A percentile compares a stretch with the other conserved stretches of the same genome.
Conservation (phyloP, 2,888 invertebrate genomes). For the Agriopis leucophaearia region DNA sequence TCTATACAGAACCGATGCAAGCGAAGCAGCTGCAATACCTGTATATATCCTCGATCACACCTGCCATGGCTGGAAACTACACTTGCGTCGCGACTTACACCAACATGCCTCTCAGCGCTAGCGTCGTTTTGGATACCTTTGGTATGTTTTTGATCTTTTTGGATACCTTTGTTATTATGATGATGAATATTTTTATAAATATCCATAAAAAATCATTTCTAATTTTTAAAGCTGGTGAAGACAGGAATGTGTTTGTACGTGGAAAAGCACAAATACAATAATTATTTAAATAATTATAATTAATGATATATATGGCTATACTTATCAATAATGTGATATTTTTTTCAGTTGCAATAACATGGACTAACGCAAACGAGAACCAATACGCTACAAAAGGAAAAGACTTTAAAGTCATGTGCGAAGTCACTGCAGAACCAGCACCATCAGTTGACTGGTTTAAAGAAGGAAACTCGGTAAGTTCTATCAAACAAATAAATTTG, state of each 20-base stretch:
- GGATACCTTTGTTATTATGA: too few species aligned
- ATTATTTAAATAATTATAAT: too few species aligned
- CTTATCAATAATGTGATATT: not conserved
- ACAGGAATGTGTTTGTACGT: too few species aligned
- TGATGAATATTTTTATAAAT: not conserved
- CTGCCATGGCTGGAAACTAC: constrained; percentile 93
- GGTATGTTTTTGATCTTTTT: constrained; percentile 57
- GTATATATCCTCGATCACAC: constrained; percentile 91
- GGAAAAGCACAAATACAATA: too few species aligned
- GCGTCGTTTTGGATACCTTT: constrained; percentile 91
- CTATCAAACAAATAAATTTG: not conserved
- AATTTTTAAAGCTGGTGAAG: too few species aligned
- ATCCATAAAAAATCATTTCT: not conserved
- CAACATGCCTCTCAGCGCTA: constrained; percentile 88
- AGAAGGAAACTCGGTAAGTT: constrained; percentile 89
- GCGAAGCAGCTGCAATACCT: constrained; percentile 89
- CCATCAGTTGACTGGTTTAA: constrained; percentile 95
- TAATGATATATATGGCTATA: not conserved
- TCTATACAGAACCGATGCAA: constrained; percentile 89
- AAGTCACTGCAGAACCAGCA: constrained; percentile 93
- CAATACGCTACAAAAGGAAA: constrained; percentile 93
- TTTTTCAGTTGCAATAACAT: constrained; percentile 92
- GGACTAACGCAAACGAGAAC: constrained; percentile 93
- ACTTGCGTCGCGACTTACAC: constrained; percentile 94
- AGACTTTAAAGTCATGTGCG: constrained; percentile 92